Conservation (phyloP, 64 coral and sea anemone species). For the Cladopsammia gracilis region DNA sequence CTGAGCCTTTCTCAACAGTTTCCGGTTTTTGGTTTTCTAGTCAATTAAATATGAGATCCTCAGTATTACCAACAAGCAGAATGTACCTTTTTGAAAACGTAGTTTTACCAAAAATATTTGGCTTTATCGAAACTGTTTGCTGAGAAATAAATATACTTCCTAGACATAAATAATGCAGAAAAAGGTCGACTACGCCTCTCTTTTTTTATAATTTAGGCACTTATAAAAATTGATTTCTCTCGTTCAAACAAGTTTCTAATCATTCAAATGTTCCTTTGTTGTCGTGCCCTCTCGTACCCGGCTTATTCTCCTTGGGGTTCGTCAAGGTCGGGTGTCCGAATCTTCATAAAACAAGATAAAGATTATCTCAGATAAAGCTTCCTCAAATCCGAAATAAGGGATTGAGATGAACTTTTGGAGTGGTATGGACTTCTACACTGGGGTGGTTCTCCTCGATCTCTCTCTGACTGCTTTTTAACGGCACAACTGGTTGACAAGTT, state of each 20-base stretch:
- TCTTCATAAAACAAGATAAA: background rate
- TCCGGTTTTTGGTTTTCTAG: too few relatives aligned
- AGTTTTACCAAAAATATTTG: background rate
- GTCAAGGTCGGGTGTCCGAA: background rate
- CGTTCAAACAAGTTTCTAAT: too few relatives aligned
- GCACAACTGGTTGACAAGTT: conserved; percentile 8
- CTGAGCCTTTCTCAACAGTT: too few relatives aligned
- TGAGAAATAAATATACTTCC: conserved; percentile 22
- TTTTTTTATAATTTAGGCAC: background rate
- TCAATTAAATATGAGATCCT: too few relatives aligned
- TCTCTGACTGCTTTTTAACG: background rate
- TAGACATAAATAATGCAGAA: conserved; percentile 37
- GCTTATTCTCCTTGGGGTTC: background rate
- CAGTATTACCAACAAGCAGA: background rate
- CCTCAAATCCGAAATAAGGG: background rate
- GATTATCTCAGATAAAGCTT: background rate
- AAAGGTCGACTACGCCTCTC: background rate
- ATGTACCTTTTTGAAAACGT: background rate
- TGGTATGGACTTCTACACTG: background rate
- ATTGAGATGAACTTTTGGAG: background rate
- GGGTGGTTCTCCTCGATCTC: conserved; percentile 3
- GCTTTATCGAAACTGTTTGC: background rate
- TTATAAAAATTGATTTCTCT: background rate
- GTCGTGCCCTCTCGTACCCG: background rate
- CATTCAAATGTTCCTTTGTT: background rate